phyloP scores from a whole-genome alignment of 2,888 invertebrate genomes.

The Microdon myrmicae region DNA sequence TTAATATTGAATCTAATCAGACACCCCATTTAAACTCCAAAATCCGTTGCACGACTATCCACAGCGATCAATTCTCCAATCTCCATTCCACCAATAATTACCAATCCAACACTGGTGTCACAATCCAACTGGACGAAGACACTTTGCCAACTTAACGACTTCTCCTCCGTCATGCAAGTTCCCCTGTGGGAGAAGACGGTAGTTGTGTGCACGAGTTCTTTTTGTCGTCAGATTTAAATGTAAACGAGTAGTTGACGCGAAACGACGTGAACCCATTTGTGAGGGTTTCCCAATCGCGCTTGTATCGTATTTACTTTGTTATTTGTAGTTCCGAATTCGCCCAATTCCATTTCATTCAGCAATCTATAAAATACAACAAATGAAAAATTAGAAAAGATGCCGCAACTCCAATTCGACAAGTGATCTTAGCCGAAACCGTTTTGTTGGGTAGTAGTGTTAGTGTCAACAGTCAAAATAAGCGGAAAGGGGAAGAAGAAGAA shows the following conservation, averaged over 20 bases:
- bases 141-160: too few relatives aligned
- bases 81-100: constrained; percentile 25
- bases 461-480: too few relatives aligned
- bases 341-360: constrained; percentile 9
- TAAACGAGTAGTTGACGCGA: constrained; percentile 58
- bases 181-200: constrained; percentile 26
- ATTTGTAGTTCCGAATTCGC: constrained; percentile 18
- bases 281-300: constrained; percentile 21
- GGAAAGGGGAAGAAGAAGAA: too few relatives aligned
- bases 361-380: constrained; percentile 13
- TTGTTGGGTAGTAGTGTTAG: too few relatives aligned
- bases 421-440: constrained; percentile 2
- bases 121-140: too few relatives aligned
- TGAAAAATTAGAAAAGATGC: too few relatives aligned
- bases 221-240: constrained; percentile 43
- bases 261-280: constrained; percentile 55
- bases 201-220: constrained; percentile 21
- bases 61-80: neutral
- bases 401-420: constrained; percentile 8
- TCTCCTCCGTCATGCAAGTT: constrained; percentile 41
- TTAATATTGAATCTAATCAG: too few relatives aligned
- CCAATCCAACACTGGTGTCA: constrained; percentile 35
- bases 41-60: too few relatives aligned
- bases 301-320: constrained; percentile 34
- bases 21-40: too few relatives aligned